Percentiles rank a stretch among this genome's conserved stretches.
Evolutionary conservation across 2,797 vertebrate species (phyloP).

Genomic region (Phalloptychus januarius): DNA sequence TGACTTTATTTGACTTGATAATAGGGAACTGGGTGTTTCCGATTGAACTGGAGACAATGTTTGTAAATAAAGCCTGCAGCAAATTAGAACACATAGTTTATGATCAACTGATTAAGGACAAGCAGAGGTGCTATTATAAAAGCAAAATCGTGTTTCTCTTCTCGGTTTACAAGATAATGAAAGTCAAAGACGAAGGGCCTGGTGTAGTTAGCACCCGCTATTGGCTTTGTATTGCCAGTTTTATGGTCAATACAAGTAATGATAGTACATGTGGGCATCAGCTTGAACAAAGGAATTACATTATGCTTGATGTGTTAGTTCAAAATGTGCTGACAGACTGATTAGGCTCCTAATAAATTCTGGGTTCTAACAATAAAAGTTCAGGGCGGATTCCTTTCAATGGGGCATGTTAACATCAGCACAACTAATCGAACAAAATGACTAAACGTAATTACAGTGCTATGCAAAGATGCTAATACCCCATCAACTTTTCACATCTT

Average conservation of each 20-base stretch:
- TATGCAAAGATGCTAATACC: neutral
- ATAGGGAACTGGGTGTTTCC: conserved; percentile 49
- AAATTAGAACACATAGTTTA: conserved; percentile 57
- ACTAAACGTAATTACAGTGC: conserved; percentile 1
- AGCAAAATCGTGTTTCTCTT: conserved; percentile 43
- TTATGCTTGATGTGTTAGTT: conserved; percentile 40
- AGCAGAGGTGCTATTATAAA: conserved; percentile 48
- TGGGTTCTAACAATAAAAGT: conserved; percentile 43
- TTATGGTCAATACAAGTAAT: conserved; percentile 64
- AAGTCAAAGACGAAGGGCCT: conserved; percentile 47
- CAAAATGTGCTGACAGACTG: conserved; percentile 39
- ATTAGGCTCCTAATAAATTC: conserved; percentile 42
- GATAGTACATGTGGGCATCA: conserved; percentile 48
- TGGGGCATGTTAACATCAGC: neutral
- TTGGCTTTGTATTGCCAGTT: conserved; percentile 55
- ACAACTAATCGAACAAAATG: neutral
- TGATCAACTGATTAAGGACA: conserved; percentile 64
- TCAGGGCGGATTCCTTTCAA: conserved; percentile 35
- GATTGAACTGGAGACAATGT: conserved; percentile 52
- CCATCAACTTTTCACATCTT: neutral
- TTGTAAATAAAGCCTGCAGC: conserved; percentile 51
- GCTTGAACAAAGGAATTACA: conserved; percentile 50
- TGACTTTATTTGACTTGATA: conserved; percentile 70
- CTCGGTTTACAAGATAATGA: conserved; percentile 71
- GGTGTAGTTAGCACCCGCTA: conserved; percentile 40